Evolutionary conservation across 1,140 invertebrate species (phyloP).

Genomic region (Monochamus saltuarius): DNA sequence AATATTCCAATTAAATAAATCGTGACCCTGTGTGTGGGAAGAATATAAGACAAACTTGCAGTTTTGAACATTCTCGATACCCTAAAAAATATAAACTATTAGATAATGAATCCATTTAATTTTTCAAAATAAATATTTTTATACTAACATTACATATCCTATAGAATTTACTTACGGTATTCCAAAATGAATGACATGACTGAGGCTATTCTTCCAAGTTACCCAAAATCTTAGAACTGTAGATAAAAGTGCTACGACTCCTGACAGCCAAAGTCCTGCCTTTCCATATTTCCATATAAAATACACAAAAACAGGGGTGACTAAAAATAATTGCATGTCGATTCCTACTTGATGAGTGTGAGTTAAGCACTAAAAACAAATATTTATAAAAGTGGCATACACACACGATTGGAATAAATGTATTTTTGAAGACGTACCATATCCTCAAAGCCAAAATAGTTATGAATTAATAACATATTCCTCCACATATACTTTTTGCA

Average conservation of each 20-base stretch:
- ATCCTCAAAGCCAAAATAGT: constrained; percentile 62
- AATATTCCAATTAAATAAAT: constrained; percentile 70
- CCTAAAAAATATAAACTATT: constrained; percentile 38
- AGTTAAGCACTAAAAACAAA: constrained; percentile 62
- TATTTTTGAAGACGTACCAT: constrained; percentile 53
- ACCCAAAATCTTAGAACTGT: constrained; percentile 63
- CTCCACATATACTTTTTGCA: constrained; percentile 62
- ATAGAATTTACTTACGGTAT: constrained; percentile 60
- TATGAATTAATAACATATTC: constrained; percentile 62
- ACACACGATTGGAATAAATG: constrained; percentile 1
- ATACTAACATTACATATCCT: background rate
- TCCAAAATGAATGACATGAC: constrained; percentile 67
- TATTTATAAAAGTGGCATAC: constrained; percentile 18
- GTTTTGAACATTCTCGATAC: constrained; percentile 66
- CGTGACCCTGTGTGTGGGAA: constrained; percentile 68
- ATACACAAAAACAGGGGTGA: constrained; percentile 70
- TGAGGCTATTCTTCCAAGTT: constrained; percentile 59
- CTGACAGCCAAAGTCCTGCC: constrained; percentile 54
- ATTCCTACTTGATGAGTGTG: constrained; percentile 78
- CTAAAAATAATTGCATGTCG: constrained; percentile 78
- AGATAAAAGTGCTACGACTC: constrained; percentile 56
- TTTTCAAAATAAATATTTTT: too few species aligned
- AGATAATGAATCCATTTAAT: too few species aligned
- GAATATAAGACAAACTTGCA: constrained; percentile 66
- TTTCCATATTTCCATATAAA: constrained; percentile 62